These are phyloP conservation scores for Callocephalon fimbriatum DNA, from an alignment of 2,113 vertebrate genomes.

Conservation along the genomic window DNA sequence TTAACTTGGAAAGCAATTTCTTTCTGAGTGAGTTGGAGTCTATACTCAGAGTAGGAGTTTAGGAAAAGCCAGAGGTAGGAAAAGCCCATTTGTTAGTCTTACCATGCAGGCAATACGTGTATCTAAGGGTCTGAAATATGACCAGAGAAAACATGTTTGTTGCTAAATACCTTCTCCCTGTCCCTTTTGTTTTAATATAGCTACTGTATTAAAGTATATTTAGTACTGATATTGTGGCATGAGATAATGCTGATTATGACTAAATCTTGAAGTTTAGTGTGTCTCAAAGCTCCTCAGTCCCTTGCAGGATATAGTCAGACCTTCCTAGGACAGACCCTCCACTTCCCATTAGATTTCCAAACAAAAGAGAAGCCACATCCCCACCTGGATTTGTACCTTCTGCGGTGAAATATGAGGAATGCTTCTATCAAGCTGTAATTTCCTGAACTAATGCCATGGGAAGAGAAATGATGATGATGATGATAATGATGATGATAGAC, in stretches of 20 bases:
- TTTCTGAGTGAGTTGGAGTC: not conserved
- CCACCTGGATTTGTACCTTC: not conserved
- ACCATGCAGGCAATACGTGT: not conserved
- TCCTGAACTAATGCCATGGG: not conserved
- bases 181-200: rapidly evolving
- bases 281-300: not conserved
- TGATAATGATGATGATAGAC: not conserved
- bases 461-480: not conserved
- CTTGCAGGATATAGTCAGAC: not conserved
- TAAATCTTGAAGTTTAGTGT: not conserved
- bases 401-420: not conserved
- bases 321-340: not conserved
- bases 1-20: not conserved
- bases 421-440: not conserved
- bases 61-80: not conserved
- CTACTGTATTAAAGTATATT: not conserved
- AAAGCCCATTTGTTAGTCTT: not conserved
- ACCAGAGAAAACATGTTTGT: not conserved
- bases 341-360: not conserved
- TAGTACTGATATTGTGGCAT: not conserved
- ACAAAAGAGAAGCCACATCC: not conserved
- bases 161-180: not conserved
- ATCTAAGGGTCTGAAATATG: not conserved
- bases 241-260: not conserved
- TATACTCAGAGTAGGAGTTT: not conserved